Evolutionary conservation across 2,888 invertebrate genomes (phyloP).

Genomic region (Watsonalla cultraria): DNA sequence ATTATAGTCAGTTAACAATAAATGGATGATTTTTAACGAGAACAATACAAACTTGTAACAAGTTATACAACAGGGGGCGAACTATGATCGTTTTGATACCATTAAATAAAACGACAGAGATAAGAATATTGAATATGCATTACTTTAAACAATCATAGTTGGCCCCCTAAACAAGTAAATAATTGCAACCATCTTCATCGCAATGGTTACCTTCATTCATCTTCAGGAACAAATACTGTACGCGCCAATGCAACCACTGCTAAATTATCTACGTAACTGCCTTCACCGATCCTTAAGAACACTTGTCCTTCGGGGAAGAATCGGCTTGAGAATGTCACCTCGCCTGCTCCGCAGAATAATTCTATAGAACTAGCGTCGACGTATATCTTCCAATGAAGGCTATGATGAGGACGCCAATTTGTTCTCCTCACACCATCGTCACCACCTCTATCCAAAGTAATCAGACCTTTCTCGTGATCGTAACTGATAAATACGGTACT

Average conservation of each 20-base stretch:
- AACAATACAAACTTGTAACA: too few relatives aligned
- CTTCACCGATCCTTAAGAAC: slow-evolving; percentile 24
- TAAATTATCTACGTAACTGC: slow-evolving; percentile 16
- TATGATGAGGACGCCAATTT: slow-evolving; percentile 36
- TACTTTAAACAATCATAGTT: too few relatives aligned
- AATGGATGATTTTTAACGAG: too few relatives aligned
- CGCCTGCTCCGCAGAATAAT: slow-evolving; percentile 48
- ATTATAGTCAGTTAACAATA: too few relatives aligned
- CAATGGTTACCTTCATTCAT: background rate
- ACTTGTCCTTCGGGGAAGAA: slow-evolving; percentile 39
- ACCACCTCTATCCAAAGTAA: slow-evolving; percentile 55
- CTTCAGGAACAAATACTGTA: slow-evolving; percentile 20
- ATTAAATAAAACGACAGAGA: too few relatives aligned
- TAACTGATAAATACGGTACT: slow-evolving; percentile 40
- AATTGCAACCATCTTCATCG: too few relatives aligned
- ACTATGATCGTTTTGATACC: too few relatives aligned
- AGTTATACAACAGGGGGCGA: too few relatives aligned
- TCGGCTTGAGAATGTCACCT: slow-evolving; percentile 52
- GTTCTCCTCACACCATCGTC: slow-evolving; percentile 48
- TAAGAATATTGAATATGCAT: too few relatives aligned
- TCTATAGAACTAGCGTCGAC: slow-evolving; percentile 59
- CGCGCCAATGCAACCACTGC: slow-evolving; percentile 29
- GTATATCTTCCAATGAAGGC: slow-evolving; percentile 34
- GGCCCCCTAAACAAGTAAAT: too few relatives aligned
- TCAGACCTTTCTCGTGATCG: slow-evolving; percentile 22